Conservation (phyloP, 2,888 invertebrate species). For the Ectemnius lituratus region DNA sequence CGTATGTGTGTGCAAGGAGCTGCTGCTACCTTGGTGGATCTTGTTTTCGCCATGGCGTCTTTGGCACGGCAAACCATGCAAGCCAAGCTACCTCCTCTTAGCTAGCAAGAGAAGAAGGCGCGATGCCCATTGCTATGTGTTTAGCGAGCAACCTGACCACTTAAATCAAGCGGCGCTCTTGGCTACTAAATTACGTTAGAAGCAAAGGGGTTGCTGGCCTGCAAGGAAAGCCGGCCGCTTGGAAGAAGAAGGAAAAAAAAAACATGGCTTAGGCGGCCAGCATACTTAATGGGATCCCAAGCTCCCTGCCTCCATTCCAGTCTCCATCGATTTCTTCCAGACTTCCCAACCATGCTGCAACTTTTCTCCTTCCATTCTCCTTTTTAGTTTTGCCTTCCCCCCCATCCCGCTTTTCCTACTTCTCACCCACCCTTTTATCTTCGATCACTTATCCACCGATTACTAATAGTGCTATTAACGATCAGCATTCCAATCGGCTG, state of each 20-base stretch:
- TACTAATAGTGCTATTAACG: background rate
- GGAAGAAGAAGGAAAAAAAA: no score
- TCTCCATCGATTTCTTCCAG: constrained; percentile 10
- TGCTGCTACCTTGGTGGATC: constrained; percentile 26
- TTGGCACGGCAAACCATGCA: constrained; percentile 20
- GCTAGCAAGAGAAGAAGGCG: background rate
- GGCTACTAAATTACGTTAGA: constrained; percentile 9
- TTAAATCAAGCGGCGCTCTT: constrained; percentile 38
- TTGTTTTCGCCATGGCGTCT: constrained; percentile 41
- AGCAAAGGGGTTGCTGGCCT: constrained; percentile 16
- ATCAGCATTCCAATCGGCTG: no score
- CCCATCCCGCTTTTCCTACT: background rate
- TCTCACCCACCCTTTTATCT: background rate
- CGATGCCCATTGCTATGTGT: constrained; percentile 36
- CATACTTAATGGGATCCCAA: constrained; percentile 32
- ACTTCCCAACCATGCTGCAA: background rate
- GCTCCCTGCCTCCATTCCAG: constrained; percentile 7
- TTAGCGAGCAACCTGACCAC: constrained; percentile 34
- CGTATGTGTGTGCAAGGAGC: constrained; percentile 26
- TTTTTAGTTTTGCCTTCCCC: background rate
- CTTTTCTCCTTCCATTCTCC: background rate
- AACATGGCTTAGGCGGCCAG: constrained; percentile 19
- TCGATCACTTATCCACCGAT: background rate
- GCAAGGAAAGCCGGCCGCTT: constrained; percentile 20
- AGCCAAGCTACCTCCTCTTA: no score